phyloP scores from a whole-genome alignment of 1,140 invertebrate genomes.

The Kradibia gibbosae region DNA sequence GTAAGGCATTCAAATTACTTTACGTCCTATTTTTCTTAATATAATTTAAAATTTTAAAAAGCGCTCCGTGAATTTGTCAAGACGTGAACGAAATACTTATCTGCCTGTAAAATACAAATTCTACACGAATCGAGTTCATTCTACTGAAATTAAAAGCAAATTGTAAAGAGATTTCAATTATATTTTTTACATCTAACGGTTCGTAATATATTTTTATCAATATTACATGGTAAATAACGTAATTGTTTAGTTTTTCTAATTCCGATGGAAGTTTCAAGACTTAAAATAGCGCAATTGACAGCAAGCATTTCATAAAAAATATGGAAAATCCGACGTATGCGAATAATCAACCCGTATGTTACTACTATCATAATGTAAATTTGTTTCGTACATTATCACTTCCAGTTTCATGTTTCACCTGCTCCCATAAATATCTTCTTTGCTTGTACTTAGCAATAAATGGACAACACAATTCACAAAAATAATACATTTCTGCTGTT shows the following conservation, averaged over 20 bases:
- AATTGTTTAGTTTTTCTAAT: conserved; percentile 19
- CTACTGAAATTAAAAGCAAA: background rate
- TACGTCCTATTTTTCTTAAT: no score
- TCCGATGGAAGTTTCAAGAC: background rate
- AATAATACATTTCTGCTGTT: no score
- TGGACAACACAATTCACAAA: background rate
- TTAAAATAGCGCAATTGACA: conserved; percentile 45
- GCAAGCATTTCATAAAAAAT: conserved; percentile 39
- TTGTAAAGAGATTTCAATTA: background rate
- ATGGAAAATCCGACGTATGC: conserved; percentile 44
- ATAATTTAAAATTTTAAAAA: background rate
- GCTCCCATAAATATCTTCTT: conserved; percentile 48
- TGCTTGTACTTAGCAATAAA: conserved; percentile 3
- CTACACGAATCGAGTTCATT: background rate
- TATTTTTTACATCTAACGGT: background rate
- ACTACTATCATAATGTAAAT: conserved; percentile 44
- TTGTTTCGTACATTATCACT: conserved; percentile 52
- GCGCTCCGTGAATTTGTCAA: background rate
- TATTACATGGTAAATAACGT: background rate
- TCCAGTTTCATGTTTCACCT: conserved; percentile 54
- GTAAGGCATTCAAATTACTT: no score
- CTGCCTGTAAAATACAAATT: background rate
- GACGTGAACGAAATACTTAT: background rate
- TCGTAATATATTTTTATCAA: no score
- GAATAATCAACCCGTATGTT: conserved; percentile 53